phyloP scores from a whole-genome alignment of 2,113 vertebrate genomes.

The Callopanchax toddi region DNA sequence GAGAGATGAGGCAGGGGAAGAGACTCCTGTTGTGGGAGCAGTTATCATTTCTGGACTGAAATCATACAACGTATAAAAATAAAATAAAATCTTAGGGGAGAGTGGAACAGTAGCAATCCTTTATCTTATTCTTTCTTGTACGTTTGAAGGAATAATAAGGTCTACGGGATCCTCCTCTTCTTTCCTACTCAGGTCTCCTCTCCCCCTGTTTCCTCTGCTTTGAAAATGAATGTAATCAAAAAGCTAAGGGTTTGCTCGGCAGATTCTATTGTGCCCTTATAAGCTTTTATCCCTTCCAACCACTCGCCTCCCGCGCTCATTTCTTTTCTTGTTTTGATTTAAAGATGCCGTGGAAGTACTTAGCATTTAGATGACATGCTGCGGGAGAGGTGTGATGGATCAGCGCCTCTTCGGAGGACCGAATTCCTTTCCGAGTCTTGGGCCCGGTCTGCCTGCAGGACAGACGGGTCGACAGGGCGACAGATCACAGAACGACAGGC shows the following conservation, averaged over 20 bases:
- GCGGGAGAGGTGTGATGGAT: constrained; percentile 76
- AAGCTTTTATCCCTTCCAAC: constrained; percentile 59
- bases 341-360: constrained; percentile 79
- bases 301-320: constrained; percentile 44
- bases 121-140: constrained; percentile 8
- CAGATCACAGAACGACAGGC: constrained; percentile 50
- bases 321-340: constrained; percentile 79
- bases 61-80: constrained; percentile 43
- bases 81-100: constrained; percentile 19
- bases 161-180: constrained; percentile 41
- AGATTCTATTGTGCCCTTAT: constrained; percentile 72
- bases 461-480: constrained; percentile 59
- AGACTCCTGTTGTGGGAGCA: constrained; percentile 8
- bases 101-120: constrained; percentile 30
- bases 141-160: constrained; percentile 44
- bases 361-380: constrained; percentile 86
- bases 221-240: constrained; percentile 72
- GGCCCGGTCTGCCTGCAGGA: constrained; percentile 28
- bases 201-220: constrained; percentile 33
- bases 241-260: constrained; percentile 60
- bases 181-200: constrained; percentile 25
- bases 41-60: constrained; percentile 29
- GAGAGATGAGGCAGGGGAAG: background rate
- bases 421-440: constrained; percentile 61
- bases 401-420: constrained; percentile 66